These are phyloP conservation scores for Rhinogobius similis DNA, from an alignment of 2,113 vertebrate genomes.

Conservation along the genomic window DNA sequence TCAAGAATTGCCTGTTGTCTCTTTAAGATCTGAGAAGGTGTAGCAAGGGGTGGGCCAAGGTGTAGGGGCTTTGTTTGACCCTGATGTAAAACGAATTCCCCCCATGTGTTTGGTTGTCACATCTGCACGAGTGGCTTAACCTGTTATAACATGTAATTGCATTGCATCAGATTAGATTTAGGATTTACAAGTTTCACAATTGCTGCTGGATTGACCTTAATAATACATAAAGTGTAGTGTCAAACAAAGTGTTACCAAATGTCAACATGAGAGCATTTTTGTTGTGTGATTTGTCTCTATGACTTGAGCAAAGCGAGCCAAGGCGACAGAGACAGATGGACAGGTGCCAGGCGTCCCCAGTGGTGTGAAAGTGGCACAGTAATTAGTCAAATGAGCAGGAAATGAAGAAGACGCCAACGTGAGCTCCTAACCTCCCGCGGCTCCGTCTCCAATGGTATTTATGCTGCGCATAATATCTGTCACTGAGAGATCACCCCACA, in stretches of 20 bases:
- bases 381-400: constrained; percentile 74
- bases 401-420: constrained; percentile 46
- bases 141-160: too few species aligned
- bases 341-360: constrained; percentile 74
- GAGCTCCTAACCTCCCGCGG: constrained; percentile 44
- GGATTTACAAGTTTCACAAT: too few species aligned
- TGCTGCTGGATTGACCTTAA: not conserved
- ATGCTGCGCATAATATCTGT: constrained; percentile 7
- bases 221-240: not conserved
- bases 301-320: constrained; percentile 29
- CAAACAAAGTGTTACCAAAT: not conserved
- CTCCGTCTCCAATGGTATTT: constrained; percentile 52
- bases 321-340: constrained; percentile 59
- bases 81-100: too few species aligned
- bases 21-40: too few species aligned
- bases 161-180: too few species aligned
- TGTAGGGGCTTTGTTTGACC: too few species aligned
- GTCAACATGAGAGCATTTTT: not conserved
- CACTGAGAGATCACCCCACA: constrained; percentile 40
- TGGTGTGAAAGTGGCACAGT: constrained; percentile 65
- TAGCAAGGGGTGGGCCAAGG: too few species aligned
- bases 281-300: constrained; percentile 23
- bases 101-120: too few species aligned
- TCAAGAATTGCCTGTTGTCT: too few species aligned
- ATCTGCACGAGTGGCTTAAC: too few species aligned